These are phyloP conservation scores for Lanius collurio DNA, from an alignment of 2,113 vertebrate species.

Conservation along the genomic window DNA sequence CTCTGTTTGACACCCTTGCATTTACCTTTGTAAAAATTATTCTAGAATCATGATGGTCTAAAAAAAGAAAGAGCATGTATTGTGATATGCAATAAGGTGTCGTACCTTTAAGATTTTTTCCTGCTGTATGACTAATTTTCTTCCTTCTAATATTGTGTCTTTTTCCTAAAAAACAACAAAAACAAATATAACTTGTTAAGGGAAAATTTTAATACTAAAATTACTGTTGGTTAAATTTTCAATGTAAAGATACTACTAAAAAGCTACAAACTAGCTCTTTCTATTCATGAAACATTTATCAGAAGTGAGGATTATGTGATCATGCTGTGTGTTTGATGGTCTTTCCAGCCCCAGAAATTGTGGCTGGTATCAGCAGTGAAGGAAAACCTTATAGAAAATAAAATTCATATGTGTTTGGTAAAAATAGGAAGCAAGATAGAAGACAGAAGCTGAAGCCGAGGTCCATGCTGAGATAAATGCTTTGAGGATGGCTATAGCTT, in stretches of 20 bases:
- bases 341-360: not conserved
- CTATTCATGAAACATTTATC: not conserved
- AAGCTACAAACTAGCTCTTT: not conserved
- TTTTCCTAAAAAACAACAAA: not conserved
- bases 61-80: not conserved
- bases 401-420: not conserved
- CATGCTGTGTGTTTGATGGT: not conserved
- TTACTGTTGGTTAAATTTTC: not conserved
- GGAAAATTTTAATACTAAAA: not conserved
- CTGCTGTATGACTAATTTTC: not conserved
- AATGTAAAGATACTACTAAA: not conserved
- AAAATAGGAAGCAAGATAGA: not conserved
- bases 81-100: not conserved
- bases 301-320: not conserved
- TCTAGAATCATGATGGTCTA: not conserved
- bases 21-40: not conserved
- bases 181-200: not conserved
- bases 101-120: not conserved
- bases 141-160: not conserved
- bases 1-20: not conserved
- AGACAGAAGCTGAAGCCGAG: not conserved
- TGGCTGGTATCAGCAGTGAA: not conserved
- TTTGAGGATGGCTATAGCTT: not conserved
- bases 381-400: not conserved
- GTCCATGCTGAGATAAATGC: not conserved